Evolutionary conservation across 2,888 invertebrate genomes (phyloP).

Genomic region (Piscicola geometra): DNA sequence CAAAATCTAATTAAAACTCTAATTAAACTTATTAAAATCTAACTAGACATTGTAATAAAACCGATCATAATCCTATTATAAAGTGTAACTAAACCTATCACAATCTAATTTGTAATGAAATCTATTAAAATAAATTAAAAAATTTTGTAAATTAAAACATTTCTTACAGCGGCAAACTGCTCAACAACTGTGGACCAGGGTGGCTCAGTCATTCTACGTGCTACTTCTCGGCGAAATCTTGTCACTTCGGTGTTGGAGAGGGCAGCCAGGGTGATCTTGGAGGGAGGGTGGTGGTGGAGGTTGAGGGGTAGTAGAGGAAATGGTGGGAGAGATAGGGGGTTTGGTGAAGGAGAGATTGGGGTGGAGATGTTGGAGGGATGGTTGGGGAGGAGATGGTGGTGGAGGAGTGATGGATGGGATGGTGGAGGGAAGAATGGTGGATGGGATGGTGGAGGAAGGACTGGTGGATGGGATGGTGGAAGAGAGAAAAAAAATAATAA

Average conservation of each 20-base stretch:
- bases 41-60: no score
- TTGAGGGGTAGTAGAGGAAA: no score
- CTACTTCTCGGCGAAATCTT: slow-evolving; percentile 41
- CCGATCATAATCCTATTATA: no score
- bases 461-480: neutral
- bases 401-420: neutral
- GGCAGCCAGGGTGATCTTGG: slow-evolving; percentile 41
- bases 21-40: no score
- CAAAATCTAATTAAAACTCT: no score
- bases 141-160: no score
- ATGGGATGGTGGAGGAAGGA: neutral
- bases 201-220: slow-evolving; percentile 39
- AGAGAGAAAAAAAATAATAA: neutral
- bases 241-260: slow-evolving; percentile 34
- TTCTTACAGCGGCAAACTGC: neutral
- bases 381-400: neutral
- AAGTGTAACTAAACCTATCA: no score
- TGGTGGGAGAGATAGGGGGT: no score
- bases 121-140: no score
- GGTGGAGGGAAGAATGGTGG: neutral
- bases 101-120: no score
- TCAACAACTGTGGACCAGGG: slow-evolving; percentile 38
- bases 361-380: neutral
- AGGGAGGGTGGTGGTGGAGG: neutral
- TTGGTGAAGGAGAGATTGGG: no score